These are phyloP conservation scores for Enhydra lutris DNA, from an alignment of 2,113 vertebrate species.

Conservation along the genomic window DNA sequence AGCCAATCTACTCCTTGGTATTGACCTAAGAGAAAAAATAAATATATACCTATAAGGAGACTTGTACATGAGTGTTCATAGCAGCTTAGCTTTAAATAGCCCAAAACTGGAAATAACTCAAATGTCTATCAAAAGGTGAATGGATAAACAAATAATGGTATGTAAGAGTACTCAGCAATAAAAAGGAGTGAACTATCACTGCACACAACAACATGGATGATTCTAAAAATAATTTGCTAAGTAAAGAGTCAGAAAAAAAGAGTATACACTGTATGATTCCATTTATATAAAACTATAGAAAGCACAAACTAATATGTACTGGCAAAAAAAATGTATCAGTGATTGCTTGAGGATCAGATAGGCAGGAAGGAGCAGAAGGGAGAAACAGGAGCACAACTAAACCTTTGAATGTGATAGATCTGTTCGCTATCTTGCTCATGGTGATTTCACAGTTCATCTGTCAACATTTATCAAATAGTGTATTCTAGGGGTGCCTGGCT, in stretches of 20 bases:
- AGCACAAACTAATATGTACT: neutral
- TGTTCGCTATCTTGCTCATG: neutral
- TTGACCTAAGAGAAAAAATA: neutral
- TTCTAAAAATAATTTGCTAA: neutral
- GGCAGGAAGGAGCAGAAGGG: neutral
- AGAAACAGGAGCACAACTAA: neutral
- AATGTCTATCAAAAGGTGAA: neutral
- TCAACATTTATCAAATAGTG: neutral
- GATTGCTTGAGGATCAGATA: neutral
- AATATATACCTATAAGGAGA: neutral
- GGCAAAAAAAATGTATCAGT: neutral
- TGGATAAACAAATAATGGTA: neutral
- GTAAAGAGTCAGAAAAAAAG: neutral
- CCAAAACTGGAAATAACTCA: neutral
- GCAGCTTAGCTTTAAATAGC: neutral
- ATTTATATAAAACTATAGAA: neutral
- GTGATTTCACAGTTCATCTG: neutral
- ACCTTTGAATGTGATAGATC: neutral
- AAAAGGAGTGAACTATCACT: neutral
- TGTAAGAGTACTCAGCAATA: neutral
- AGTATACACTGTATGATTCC: neutral
- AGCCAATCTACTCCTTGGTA: neutral
- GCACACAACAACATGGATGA: neutral
- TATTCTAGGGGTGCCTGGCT: neutral
- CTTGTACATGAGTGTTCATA: neutral